phyloP scores from a whole-genome alignment of 1,140 invertebrate species.

The Lepidurus couesii region DNA sequence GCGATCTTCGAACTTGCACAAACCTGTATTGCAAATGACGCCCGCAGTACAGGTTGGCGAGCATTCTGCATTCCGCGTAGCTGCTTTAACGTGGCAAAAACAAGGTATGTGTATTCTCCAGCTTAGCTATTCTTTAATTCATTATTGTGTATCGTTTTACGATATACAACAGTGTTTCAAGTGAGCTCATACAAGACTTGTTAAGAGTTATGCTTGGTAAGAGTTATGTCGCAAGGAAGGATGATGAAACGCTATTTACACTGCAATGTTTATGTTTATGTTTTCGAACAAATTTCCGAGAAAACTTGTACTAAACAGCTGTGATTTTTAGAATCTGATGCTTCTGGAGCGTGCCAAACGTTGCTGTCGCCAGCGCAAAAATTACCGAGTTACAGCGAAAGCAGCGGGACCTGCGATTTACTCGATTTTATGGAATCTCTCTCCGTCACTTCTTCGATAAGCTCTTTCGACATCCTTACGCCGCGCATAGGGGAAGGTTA shows the following conservation, averaged over 20 bases:
- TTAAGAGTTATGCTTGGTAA: too few species aligned
- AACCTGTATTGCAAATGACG: background rate
- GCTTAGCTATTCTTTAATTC: background rate
- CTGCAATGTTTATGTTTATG: too few species aligned
- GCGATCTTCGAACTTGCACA: conserved; percentile 25
- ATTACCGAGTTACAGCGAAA: conserved; percentile 15
- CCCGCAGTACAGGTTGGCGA: background rate
- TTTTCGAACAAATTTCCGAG: background rate
- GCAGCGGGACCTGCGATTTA: background rate
- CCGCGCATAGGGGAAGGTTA: background rate
- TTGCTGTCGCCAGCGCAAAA: background rate
- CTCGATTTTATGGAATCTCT: conserved; percentile 5
- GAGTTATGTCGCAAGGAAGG: too few species aligned
- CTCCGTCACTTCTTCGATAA: background rate
- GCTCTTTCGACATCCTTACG: background rate
- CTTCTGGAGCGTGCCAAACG: background rate
- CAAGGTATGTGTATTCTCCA: conserved; percentile 9
- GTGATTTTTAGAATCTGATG: background rate
- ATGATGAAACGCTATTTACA: too few species aligned
- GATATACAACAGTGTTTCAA: too few species aligned
- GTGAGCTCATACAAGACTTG: too few species aligned
- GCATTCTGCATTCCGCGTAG: background rate
- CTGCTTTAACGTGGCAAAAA: conserved; percentile 2
- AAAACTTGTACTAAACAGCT: background rate
- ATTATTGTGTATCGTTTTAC: too few species aligned